Conservation (phyloP, 1,140 invertebrate species). For the Marisa cornuarietis region DNA sequence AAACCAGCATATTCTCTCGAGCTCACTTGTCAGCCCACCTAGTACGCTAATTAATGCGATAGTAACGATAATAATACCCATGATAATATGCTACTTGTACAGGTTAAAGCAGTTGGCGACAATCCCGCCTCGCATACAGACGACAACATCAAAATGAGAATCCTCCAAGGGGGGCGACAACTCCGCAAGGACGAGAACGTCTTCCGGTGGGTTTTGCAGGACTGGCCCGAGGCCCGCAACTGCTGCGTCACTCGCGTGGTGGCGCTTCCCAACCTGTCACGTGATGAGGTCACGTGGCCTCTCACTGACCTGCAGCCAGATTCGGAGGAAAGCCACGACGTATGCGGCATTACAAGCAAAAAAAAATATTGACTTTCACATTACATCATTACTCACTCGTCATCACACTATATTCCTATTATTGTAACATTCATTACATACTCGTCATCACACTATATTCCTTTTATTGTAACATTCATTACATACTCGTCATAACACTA, state of each 20-base stretch:
- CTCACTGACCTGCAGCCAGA: slow-evolving; percentile 1
- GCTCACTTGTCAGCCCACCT: too few species aligned
- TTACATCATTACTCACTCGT: too few species aligned
- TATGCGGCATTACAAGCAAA: neutral
- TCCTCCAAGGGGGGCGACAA: slow-evolving; percentile 11
- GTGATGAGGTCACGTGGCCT: slow-evolving; percentile 12
- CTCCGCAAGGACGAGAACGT: slow-evolving; percentile 23
- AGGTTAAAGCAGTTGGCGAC: slow-evolving; percentile 23
- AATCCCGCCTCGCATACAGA: slow-evolving; percentile 9
- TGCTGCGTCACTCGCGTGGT: slow-evolving; percentile 14
- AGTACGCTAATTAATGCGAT: too few species aligned
- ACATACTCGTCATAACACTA: too few species aligned
- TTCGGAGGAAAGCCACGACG: slow-evolving; percentile 8
- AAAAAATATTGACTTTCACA: too few species aligned
- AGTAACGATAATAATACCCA: too few species aligned
- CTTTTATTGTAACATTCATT: too few species aligned
- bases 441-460: too few species aligned
- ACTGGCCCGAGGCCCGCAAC: neutral
- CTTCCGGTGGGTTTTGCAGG: slow-evolving; percentile 22
- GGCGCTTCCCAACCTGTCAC: slow-evolving; percentile 24
- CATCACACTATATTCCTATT: too few species aligned
- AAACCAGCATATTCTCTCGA: too few species aligned
- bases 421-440: too few species aligned
- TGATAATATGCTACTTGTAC: neutral
- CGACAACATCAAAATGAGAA: slow-evolving; percentile 9